Percentiles rank a stretch among this genome's conserved stretches.
Conservation (phyloP, 92 coral and sea anemone species). For the Paragorgia papillata region DNA sequence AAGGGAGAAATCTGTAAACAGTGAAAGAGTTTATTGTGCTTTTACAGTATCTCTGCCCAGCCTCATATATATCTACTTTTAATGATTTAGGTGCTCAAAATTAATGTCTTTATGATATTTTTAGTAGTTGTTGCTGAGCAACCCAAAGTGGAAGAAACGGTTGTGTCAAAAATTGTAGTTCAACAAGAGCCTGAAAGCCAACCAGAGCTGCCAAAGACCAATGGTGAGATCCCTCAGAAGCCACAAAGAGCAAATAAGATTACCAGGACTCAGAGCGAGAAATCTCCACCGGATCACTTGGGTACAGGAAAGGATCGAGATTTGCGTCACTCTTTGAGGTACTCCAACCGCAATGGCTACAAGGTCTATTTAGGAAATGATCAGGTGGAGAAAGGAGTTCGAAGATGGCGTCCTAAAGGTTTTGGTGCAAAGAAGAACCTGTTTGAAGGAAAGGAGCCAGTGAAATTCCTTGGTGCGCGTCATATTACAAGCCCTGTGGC, state of each 20-base stretch:
- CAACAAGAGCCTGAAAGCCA: slow-evolving; percentile 2
- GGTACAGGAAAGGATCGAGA: slow-evolving; percentile 40
- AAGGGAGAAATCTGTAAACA: too few species aligned
- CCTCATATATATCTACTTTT: too few species aligned
- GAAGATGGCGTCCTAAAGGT: slow-evolving; percentile 37
- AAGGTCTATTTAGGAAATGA: slow-evolving; percentile 21
- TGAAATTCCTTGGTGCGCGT: slow-evolving; percentile 34
- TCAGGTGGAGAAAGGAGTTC: slow-evolving; percentile 8
- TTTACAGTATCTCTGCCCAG: too few species aligned
- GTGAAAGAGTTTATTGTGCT: too few species aligned
- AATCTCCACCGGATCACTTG: background rate
- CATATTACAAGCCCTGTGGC: slow-evolving; percentile 37
- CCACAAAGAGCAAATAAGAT: slow-evolving; percentile 23
- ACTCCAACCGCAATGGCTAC: slow-evolving; percentile 37
- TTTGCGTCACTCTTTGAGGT: slow-evolving; percentile 30
- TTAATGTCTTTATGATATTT: too few species aligned
- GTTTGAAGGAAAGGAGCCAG: slow-evolving; percentile 35
- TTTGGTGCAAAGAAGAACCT: slow-evolving; percentile 45
- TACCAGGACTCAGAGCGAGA: slow-evolving; percentile 22
- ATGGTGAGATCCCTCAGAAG: slow-evolving; percentile 37
- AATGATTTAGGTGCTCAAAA: too few species aligned
- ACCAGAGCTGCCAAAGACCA: slow-evolving; percentile 7
- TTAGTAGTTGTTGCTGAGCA: background rate
- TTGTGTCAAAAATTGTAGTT: background rate
- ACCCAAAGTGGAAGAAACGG: background rate